Evolutionary conservation across 2,888 invertebrate species (phyloP), one percentile per base, ranked within the genome.

Genomic region (Gari tellinella): DNA sequence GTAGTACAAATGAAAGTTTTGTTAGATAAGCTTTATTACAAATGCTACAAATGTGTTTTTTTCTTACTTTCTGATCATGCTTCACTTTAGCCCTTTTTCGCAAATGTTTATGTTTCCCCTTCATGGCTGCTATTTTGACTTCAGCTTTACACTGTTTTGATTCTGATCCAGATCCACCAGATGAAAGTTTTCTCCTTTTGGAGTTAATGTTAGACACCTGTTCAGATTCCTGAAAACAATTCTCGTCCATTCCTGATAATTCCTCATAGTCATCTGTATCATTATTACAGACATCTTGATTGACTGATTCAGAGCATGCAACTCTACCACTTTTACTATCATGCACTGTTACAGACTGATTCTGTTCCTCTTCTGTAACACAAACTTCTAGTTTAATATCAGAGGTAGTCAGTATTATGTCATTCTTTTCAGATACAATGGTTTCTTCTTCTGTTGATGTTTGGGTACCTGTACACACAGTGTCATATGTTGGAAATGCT

Each of bases 401-500:
- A 23, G 7, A 1, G 1, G 3, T 1, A 21, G 3, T 21, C 21
- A 12, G 17, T 15, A 37, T 17, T 5, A 7, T n/a, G 7, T 40
- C 40, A 14, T 38, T 19, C 21, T 23, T 17, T n/a, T 26, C 43
- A 17, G 8, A 19, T 14, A 25, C 8, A 26, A n/a, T 8, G 38
- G 15, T 23, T 8, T 25, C 25, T 61, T 23, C 25, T 10, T 25
- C 12, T 38, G 38, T 23, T 21, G 41, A 55, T 43, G 69, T 75
- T 48, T 75, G 66, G 3, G 53, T 66, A 23, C 15, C 23, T 40
- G 31, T 62, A 38, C 62, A 69, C 12, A 43, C 58, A 25, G 12
- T 48, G 31, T 58, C 53, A 41, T 56, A 31, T 17, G 25, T 56
- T 12, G 65, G 65, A 49, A 49, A 70, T 15, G 62, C 75, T 10